Evolutionary conservation across 2,113 vertebrate genomes (phyloP).

Genomic region (Phylloscopus trochilus): DNA sequence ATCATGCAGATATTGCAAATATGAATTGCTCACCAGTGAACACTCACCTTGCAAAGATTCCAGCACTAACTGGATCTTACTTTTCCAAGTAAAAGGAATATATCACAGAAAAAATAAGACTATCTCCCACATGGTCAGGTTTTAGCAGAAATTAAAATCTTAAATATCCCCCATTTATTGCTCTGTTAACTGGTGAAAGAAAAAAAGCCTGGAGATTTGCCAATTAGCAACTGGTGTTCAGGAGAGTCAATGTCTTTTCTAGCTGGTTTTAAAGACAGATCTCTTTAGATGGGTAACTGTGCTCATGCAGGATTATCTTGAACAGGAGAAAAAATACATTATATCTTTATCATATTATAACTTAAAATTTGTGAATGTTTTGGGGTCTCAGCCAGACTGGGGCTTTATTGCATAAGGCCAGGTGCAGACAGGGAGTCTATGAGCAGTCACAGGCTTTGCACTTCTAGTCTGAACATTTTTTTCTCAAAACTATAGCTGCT

Average conservation of each 20-base stretch:
- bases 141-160: constrained; percentile 49
- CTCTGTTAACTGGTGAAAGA: not conserved
- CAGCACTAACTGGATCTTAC: not conserved
- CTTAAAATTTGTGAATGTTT: not conserved
- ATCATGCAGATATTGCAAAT: constrained; percentile 37
- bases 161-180: constrained; percentile 32
- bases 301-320: not conserved
- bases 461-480: not conserved
- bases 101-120: constrained; percentile 3
- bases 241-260: not conserved
- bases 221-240: not conserved
- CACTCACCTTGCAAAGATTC: constrained; percentile 11
- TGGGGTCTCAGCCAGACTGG: not conserved
- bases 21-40: constrained; percentile 43
- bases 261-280: not conserved
- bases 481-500: not conserved
- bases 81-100: constrained; percentile 5
- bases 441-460: constrained; percentile 22
- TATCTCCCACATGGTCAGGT: not conserved
- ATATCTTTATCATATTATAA: not conserved
- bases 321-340: not conserved
- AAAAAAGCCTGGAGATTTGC: not conserved
- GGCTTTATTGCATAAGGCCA: not conserved
- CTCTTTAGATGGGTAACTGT: not conserved
- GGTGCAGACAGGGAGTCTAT: not conserved